Evolutionary conservation across 2,797 vertebrate genomes (phyloP).

Genomic region (Smutsia gigantea): DNA sequence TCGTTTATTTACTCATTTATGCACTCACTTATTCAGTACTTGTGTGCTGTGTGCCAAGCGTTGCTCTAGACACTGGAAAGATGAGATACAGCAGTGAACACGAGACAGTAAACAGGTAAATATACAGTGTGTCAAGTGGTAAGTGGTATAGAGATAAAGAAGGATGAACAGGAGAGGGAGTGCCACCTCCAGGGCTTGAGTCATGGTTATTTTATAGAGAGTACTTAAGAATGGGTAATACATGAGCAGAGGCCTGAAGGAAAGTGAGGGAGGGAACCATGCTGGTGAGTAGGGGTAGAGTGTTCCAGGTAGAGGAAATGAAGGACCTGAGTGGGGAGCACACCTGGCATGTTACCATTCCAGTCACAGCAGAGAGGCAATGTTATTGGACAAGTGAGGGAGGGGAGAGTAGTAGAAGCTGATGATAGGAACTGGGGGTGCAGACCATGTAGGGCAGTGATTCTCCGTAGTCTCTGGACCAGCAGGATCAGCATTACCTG

Average conservation of each 20-base stretch:
- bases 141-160: slow-evolving; percentile 30
- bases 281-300: neutral
- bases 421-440: neutral
- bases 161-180: neutral
- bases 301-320: slow-evolving; percentile 17
- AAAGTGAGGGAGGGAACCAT: neutral
- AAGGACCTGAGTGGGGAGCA: neutral
- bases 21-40: neutral
- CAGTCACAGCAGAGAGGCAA: neutral
- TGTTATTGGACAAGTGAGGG: neutral
- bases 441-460: neutral
- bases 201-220: slow-evolving; percentile 8
- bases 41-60: neutral
- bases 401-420: neutral
- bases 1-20: neutral
- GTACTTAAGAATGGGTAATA: neutral
- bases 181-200: neutral
- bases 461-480: neutral
- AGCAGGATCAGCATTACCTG: neutral
- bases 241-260: neutral
- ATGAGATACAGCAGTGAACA: neutral
- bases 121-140: neutral
- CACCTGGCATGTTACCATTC: neutral
- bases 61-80: neutral
- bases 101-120: neutral